Evolutionary conservation across 2,113 vertebrate species (phyloP).

Genomic region (Hippotragus niger): DNA sequence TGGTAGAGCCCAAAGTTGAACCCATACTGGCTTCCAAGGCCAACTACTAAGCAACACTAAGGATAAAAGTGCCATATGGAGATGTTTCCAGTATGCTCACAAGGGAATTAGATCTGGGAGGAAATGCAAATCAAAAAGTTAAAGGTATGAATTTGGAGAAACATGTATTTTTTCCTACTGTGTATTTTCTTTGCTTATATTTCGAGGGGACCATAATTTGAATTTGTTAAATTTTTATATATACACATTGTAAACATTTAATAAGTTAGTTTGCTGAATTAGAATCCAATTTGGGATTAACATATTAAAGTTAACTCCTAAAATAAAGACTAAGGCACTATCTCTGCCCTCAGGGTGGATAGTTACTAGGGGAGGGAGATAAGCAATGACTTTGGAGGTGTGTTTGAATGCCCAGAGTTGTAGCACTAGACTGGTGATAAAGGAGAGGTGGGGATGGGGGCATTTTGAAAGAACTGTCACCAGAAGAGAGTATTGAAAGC

Average conservation of each 20-base stretch:
- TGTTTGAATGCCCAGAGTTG: background rate
- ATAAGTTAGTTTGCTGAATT: background rate
- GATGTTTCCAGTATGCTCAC: background rate
- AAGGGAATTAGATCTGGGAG: background rate
- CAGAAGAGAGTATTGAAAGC: background rate
- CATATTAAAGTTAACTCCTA: background rate
- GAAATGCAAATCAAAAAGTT: background rate
- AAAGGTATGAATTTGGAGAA: background rate
- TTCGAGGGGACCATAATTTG: background rate
- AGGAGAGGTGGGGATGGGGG: fast-evolving
- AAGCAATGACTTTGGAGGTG: background rate
- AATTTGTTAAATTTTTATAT: background rate
- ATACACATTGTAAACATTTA: background rate
- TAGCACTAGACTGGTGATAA: background rate
- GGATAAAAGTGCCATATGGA: background rate
- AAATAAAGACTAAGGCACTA: background rate
- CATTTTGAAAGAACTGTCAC: background rate
- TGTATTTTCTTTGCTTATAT: background rate
- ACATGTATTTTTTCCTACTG: background rate
- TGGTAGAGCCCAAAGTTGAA: background rate
- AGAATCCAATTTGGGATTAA: background rate
- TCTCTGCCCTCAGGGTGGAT: background rate
- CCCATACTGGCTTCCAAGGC: background rate
- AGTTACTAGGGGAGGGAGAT: background rate
- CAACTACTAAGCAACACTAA: background rate